These are phyloP conservation scores for Papilio elwesi DNA, from an alignment of 2,888 invertebrate species.

Conservation along the genomic window DNA sequence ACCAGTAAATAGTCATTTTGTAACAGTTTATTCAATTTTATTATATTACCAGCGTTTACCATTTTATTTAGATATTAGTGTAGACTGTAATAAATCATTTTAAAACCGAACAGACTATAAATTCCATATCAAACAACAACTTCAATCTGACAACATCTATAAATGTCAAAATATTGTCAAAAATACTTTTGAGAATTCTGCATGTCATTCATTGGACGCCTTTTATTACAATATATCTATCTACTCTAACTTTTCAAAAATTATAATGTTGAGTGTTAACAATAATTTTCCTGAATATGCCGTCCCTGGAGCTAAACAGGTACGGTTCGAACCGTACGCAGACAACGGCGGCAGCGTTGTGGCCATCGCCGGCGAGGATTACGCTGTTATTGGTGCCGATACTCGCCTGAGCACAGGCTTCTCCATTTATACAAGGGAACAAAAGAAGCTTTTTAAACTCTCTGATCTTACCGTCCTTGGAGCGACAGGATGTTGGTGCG, in stretches of 20 bases:
- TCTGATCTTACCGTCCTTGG: constrained; percentile 95
- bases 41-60: too few relatives aligned
- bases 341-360: constrained; percentile 93
- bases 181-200: constrained; percentile 51
- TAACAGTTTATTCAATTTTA: too few relatives aligned
- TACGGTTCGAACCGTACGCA: constrained; percentile 80
- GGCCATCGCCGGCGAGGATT: constrained; percentile 98
- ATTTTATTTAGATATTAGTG: too few relatives aligned
- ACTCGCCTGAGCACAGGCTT: constrained; percentile 96
- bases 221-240: constrained; percentile 4
- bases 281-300: constrained; percentile 78
- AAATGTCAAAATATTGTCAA: constrained; percentile 39
- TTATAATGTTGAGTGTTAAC: constrained; percentile 65
- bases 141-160: constrained; percentile 11
- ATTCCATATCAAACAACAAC: too few relatives aligned
- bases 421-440: constrained; percentile 94
- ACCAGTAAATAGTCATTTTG: too few relatives aligned
- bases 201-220: constrained; percentile 61
- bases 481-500: constrained; percentile 98
- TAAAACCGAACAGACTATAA: too few relatives aligned
- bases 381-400: constrained; percentile 97
- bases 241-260: background rate
- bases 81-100: too few relatives aligned
- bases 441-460: constrained; percentile 93
- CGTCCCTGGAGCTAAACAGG: constrained; percentile 80